Evolutionary conservation across 2,888 invertebrate genomes (phyloP).

Genomic region (Bellardia pandia): DNA sequence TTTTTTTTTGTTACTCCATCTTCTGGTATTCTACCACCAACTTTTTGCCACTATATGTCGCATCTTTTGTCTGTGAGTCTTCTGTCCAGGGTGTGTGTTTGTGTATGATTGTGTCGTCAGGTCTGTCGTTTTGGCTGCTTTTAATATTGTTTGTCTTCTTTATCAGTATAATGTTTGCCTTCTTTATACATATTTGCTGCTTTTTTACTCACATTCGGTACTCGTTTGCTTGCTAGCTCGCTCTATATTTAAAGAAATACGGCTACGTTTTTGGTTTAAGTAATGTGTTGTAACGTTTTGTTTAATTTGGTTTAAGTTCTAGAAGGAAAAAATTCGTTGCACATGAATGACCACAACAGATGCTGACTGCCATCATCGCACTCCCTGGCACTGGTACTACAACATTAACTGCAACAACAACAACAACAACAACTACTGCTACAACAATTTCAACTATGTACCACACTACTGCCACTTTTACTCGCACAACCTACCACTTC

Average conservation of each 20-base stretch:
- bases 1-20: constrained; percentile 21
- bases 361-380: constrained; percentile 62
- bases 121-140: constrained; percentile 38
- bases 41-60: constrained; percentile 3
- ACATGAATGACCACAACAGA: constrained; percentile 71
- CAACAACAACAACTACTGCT: constrained; percentile 5
- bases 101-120: constrained; percentile 6
- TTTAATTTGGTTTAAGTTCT: constrained; percentile 70
- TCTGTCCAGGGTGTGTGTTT: background rate
- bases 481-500: constrained; percentile 29
- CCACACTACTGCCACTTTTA: constrained; percentile 28
- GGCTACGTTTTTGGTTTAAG: constrained; percentile 36
- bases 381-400: constrained; percentile 24
- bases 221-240: background rate
- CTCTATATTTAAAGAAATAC: too few relatives aligned
- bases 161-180: constrained; percentile 60
- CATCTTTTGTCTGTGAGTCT: background rate
- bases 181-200: constrained; percentile 20
- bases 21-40: constrained; percentile 18
- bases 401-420: constrained; percentile 44
- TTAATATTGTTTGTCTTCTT: constrained; percentile 59
- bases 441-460: constrained; percentile 32
- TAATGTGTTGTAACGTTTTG: constrained; percentile 67
- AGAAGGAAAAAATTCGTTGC: constrained; percentile 59
- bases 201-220: constrained; percentile 14